These are phyloP conservation scores for Peribatodes rhomboidaria DNA, from an alignment of 2,888 invertebrate species.

Conservation along the genomic window DNA sequence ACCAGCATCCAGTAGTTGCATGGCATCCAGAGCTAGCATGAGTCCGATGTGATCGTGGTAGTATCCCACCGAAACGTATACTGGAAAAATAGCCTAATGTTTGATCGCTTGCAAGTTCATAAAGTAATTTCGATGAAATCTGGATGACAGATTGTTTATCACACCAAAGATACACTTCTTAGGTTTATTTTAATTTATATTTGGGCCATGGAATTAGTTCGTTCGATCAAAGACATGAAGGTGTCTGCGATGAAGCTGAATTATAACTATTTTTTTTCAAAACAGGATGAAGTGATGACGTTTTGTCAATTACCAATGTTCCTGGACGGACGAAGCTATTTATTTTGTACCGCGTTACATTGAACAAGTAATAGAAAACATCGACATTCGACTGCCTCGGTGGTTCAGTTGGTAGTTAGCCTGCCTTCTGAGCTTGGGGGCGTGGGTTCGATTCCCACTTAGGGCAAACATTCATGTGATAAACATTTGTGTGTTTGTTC, in stretches of 20 bases:
- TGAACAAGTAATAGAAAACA: no score
- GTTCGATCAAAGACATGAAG: neutral
- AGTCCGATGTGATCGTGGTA: constrained; percentile 96
- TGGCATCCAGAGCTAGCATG: constrained; percentile 94
- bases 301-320: no score
- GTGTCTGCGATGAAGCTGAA: neutral
- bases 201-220: constrained; percentile 5
- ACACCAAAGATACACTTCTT: constrained; percentile 8
- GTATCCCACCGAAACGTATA: constrained; percentile 96
- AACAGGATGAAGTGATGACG: neutral
- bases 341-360: no score
- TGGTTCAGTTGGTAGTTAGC: no score
- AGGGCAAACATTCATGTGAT: no score
- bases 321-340: no score
- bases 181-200: neutral
- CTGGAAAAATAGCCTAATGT: constrained; percentile 81
- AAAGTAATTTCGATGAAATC: constrained; percentile 25
- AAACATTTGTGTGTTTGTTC: no score
- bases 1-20: constrained; percentile 93
- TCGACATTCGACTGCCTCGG: no score
- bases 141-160: constrained; percentile 19
- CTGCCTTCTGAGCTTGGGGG: no score
- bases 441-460: no score
- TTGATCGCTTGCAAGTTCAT: constrained; percentile 14
- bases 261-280: neutral